Evolutionary conservation across 2,797 vertebrate species (phyloP), one percentile per base, ranked within the genome.

Genomic region (Myoxocephalus aenaeus): DNA sequence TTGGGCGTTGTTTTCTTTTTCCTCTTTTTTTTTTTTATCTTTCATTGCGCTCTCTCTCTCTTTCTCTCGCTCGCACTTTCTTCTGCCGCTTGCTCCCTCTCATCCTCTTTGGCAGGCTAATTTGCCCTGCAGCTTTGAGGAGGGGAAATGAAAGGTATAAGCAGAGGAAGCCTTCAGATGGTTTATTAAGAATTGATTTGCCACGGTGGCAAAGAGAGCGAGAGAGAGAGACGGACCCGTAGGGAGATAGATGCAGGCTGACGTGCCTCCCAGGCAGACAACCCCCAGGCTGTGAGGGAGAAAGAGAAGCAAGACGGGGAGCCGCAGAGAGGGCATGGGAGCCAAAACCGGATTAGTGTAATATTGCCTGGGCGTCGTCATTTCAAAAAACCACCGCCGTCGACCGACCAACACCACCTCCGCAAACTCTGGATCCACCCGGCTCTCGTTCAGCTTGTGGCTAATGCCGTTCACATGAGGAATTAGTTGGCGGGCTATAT

Each of bases 131-230:
- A 87, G 92, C 87, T 86, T 88, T 87, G 84, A 77, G 66, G 77
- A 69, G 67, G 75, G 90, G 88, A 91, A 91, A 89, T 84, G 86
- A 91, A 95, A 79, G 53, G 87, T 87, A 57, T 3, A 80, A 85
- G 85, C 38, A 78, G 89, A 88, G 83, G 76, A 84, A 93, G 67
- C 75, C 80, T 82, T 88, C 80, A 74, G 89, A 91, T 89, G 86
- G 81, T 75, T 93, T 92, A 86, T 87, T 94, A 90, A 90, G 75
- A 82, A 93, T 94, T 90, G 84, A 93, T 93, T 88, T 84, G 85
- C 74, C 69, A 87, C 36, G 70, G 85, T 84, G 78, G 82, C 83
- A 87, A 79, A 79, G 86, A 88, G 80, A 91, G 83, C 89, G 40
- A 42, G 40, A 42, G 40, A 14, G 40, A 42, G 40, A 91, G 84